Percentiles rank a stretch among this genome's conserved stretches.
Conservation (phyloP, 2,797 vertebrate genomes). For the Phrynocephalus vlangalii region DNA sequence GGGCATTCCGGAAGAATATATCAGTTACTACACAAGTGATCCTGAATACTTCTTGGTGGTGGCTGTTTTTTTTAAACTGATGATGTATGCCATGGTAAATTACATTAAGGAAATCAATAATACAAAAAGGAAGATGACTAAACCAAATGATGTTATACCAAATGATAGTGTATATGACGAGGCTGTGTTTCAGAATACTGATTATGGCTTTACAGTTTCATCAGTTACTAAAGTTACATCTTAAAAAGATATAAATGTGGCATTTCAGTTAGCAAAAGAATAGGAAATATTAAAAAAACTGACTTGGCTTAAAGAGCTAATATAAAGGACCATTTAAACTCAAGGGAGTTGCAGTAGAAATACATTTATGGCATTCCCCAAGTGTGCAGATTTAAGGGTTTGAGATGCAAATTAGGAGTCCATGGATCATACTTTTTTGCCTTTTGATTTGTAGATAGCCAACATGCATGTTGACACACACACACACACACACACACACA, state of each 20-base stretch:
- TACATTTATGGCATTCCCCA: slow-evolving; percentile 47
- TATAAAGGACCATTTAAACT: slow-evolving; percentile 46
- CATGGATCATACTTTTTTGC: slow-evolving; percentile 37
- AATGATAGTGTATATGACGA: slow-evolving; percentile 34
- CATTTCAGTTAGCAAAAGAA: slow-evolving; percentile 44
- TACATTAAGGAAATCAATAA: slow-evolving; percentile 36
- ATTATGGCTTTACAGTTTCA: slow-evolving; percentile 59
- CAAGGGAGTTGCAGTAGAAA: slow-evolving; percentile 41
- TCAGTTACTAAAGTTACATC: slow-evolving; percentile 33
- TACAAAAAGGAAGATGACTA: slow-evolving; percentile 10
- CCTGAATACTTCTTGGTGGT: neutral
- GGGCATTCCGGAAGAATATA: neutral
- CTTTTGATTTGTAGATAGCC: slow-evolving; percentile 60
- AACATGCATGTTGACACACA: too few species aligned
- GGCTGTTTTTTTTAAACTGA: slow-evolving; percentile 13
- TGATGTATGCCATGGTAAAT: slow-evolving; percentile 15
- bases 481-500: too few species aligned
- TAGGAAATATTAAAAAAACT: slow-evolving; percentile 61
- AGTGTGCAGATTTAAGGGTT: slow-evolving; percentile 14
- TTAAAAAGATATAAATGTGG: slow-evolving; percentile 43
- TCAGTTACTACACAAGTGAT: neutral
- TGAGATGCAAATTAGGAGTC: slow-evolving; percentile 58
- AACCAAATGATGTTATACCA: slow-evolving; percentile 14
- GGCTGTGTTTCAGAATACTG: slow-evolving; percentile 57
- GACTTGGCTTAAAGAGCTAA: slow-evolving; percentile 56